These are phyloP conservation scores for Rosalia funebris DNA, from an alignment of 2,888 invertebrate species.

Conservation along the genomic window DNA sequence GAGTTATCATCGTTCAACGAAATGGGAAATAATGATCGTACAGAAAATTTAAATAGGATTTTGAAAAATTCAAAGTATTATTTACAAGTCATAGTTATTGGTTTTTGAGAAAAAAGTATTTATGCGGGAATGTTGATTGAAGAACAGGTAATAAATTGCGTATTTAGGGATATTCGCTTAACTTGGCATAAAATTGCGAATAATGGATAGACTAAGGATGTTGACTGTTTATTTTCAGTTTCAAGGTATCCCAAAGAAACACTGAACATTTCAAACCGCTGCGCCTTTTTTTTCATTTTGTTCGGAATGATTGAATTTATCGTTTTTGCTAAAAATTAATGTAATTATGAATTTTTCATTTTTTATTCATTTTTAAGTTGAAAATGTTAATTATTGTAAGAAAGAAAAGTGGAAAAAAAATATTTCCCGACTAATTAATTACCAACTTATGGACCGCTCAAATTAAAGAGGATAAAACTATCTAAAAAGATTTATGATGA, in stretches of 20 bases:
- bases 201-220: background rate
- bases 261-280: background rate
- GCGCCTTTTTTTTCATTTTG: background rate
- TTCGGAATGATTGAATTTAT: background rate
- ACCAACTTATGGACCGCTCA: no score
- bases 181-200: background rate
- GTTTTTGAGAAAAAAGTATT: background rate
- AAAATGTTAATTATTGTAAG: no score
- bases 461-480: no score
- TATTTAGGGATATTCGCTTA: background rate
- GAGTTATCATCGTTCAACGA: background rate
- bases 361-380: no score
- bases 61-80: background rate
- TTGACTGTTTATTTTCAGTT: background rate
- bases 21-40: background rate
- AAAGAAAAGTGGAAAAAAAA: no score
- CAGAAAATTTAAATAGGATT: background rate
- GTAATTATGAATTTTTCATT: no score
- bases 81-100: background rate
- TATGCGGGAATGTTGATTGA: background rate
- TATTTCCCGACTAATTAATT: no score
- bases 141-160: background rate
- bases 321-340: no score
- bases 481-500: no score
- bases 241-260: background rate